Conservation (phyloP, 2,888 invertebrate species). For the Morpho helenor region DNA sequence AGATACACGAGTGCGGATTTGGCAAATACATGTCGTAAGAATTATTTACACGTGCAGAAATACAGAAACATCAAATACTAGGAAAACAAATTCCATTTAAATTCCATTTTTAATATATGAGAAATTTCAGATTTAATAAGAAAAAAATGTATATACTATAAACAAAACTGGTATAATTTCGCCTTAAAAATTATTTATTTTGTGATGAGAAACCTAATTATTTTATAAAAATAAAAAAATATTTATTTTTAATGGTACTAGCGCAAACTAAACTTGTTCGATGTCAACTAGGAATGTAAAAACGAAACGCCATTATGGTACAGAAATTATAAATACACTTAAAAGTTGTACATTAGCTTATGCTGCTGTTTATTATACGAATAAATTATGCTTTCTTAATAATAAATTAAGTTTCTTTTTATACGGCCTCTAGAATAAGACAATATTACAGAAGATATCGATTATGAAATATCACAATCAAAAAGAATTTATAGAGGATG, state of each 20-base stretch:
- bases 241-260: slow-evolving; percentile 32
- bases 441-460: slow-evolving; percentile 27
- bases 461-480: slow-evolving; percentile 46
- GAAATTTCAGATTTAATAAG: slow-evolving; percentile 15
- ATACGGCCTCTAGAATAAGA: slow-evolving; percentile 21
- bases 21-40: slow-evolving; percentile 45
- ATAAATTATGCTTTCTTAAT: slow-evolving; percentile 57
- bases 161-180: slow-evolving; percentile 20
- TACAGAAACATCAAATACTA: slow-evolving; percentile 8
- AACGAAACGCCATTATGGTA: slow-evolving; percentile 60
- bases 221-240: slow-evolving; percentile 39
- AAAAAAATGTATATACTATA: slow-evolving; percentile 19
- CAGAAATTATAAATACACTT: slow-evolving; percentile 75
- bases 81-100: slow-evolving; percentile 7
- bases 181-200: slow-evolving; percentile 25
- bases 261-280: slow-evolving; percentile 54
- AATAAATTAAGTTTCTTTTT: slow-evolving; percentile 44
- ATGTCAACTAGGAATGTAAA: slow-evolving; percentile 57
- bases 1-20: slow-evolving; percentile 60
- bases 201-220: slow-evolving; percentile 35
- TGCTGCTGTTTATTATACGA: slow-evolving; percentile 51
- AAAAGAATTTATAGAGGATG: no score
- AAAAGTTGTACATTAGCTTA: slow-evolving; percentile 45
- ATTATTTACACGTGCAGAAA: slow-evolving; percentile 30
- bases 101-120: slow-evolving; percentile 8